Conservation (phyloP, 2,797 vertebrate genomes). For the Galago senegalensis region DNA sequence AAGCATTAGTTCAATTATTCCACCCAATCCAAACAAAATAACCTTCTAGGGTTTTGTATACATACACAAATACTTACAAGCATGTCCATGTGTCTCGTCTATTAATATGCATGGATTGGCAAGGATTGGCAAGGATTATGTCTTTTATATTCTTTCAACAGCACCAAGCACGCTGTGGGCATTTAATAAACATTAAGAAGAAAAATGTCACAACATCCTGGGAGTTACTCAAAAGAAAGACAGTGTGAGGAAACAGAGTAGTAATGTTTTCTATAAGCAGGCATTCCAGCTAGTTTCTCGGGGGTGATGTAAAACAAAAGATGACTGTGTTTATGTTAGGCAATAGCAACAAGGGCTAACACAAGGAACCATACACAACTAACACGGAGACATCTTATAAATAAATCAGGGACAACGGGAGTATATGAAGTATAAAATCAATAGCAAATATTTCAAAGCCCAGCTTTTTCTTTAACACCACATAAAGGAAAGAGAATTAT, state of each 20-base stretch:
- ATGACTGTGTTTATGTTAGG: slow-evolving; percentile 33
- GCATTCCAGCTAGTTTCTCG: slow-evolving; percentile 50
- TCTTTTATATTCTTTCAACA: slow-evolving; percentile 75
- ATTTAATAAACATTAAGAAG: slow-evolving; percentile 80
- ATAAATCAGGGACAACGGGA: slow-evolving; percentile 38
- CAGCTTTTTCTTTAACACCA: slow-evolving; percentile 1
- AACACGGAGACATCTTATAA: slow-evolving; percentile 52
- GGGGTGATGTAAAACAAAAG: slow-evolving; percentile 61
- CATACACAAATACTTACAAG: background rate
- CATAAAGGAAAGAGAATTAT: slow-evolving; percentile 31
- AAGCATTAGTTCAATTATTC: slow-evolving; percentile 39
- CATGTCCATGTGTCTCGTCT: slow-evolving; percentile 53
- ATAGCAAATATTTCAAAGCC: slow-evolving; percentile 34
- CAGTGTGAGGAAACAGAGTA: slow-evolving; percentile 64
- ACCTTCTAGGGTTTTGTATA: background rate
- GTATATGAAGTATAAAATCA: slow-evolving; percentile 43
- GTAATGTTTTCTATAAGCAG: slow-evolving; percentile 63
- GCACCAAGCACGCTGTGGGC: slow-evolving; percentile 36
- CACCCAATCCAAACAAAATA: slow-evolving; percentile 58
- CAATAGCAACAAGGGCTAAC: slow-evolving; percentile 46
- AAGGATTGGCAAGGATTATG: slow-evolving; percentile 54
- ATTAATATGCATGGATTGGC: slow-evolving; percentile 61
- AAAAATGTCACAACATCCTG: slow-evolving; percentile 75
- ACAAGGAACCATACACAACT: slow-evolving; percentile 30
- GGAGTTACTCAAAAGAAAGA: slow-evolving; percentile 72